These are phyloP conservation scores for Bombycilla garrulus DNA, from an alignment of 2,113 vertebrate genomes.

Conservation along the genomic window DNA sequence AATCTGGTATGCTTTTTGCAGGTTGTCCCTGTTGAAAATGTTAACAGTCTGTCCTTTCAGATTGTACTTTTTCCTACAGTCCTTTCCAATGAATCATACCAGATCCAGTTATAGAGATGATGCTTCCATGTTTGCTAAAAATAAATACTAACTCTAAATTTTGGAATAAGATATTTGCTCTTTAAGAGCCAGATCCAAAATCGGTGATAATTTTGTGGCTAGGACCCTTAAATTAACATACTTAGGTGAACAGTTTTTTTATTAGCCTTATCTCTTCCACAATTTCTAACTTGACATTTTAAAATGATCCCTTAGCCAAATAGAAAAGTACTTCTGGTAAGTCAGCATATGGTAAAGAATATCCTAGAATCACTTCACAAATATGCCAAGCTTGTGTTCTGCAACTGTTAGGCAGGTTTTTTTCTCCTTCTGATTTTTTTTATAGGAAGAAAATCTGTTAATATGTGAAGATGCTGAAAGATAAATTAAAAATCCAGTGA, in stretches of 20 bases:
- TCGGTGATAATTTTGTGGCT: neutral
- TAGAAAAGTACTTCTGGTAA: constrained; percentile 54
- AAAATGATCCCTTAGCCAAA: constrained; percentile 60
- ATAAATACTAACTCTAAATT: constrained; percentile 44
- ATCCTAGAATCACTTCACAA: constrained; percentile 62
- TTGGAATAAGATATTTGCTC: neutral
- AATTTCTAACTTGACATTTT: constrained; percentile 61
- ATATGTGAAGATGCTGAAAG: neutral
- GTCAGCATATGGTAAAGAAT: constrained; percentile 62
- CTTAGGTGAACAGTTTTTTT: constrained; percentile 6
- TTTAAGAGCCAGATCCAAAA: neutral
- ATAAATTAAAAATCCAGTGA: neutral
- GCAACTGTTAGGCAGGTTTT: constrained; percentile 52
- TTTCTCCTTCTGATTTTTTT: constrained; percentile 33
- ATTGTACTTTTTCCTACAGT: constrained; percentile 33
- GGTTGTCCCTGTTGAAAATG: constrained; percentile 6
- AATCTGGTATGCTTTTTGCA: constrained; percentile 25
- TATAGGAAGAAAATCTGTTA: constrained; percentile 47
- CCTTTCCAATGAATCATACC: constrained; percentile 38
- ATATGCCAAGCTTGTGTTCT: constrained; percentile 63
- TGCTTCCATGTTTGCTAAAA: constrained; percentile 52
- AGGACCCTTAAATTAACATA: constrained; percentile 10
- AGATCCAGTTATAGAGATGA: constrained; percentile 43
- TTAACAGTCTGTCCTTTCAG: constrained; percentile 32
- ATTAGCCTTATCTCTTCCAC: constrained; percentile 21